phyloP scores from a whole-genome alignment of 2,888 invertebrate genomes.

The Pristionchus maxplancki region DNA sequence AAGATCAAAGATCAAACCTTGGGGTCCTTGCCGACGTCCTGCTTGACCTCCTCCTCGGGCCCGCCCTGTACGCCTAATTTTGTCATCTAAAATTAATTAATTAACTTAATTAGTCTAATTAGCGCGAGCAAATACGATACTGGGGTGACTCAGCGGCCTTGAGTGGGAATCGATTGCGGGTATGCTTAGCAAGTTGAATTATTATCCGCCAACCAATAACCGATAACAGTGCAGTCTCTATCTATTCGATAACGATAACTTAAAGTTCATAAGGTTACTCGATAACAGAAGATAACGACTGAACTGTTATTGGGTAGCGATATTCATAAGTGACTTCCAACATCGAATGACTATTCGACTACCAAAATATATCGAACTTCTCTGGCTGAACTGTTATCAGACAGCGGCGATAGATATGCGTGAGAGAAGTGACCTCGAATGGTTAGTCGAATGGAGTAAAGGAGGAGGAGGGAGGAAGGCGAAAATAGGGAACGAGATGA shows the following conservation, averaged over 20 bases:
- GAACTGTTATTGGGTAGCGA: too few species aligned
- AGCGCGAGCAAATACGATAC: not conserved
- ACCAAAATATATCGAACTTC: too few species aligned
- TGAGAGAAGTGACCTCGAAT: not conserved
- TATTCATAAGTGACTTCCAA: too few species aligned
- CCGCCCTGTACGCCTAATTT: conserved; percentile 40
- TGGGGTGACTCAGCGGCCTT: not conserved
- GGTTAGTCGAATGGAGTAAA: conserved; percentile 38
- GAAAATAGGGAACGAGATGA: conserved; percentile 36
- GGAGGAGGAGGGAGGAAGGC: not conserved
- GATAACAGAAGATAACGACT: too few species aligned
- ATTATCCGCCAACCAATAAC: too few species aligned
- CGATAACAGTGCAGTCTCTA: too few species aligned
- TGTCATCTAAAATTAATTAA: conserved; percentile 34
- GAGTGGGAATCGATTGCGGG: not conserved
- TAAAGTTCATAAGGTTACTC: not conserved
- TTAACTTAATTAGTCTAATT: not conserved
- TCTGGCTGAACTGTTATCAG: not conserved
- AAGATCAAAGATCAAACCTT: conserved; percentile 32
- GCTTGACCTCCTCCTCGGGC: conserved; percentile 40
- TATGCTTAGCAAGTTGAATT: too few species aligned
- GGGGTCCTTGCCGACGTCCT: conserved; percentile 39
- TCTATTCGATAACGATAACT: not conserved
- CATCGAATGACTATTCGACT: too few species aligned
- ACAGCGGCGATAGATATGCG: not conserved